Evolutionary conservation across 1,140 invertebrate species (phyloP), one percentile per base, ranked within the genome.

Genomic region (Drosophila arawakana): DNA sequence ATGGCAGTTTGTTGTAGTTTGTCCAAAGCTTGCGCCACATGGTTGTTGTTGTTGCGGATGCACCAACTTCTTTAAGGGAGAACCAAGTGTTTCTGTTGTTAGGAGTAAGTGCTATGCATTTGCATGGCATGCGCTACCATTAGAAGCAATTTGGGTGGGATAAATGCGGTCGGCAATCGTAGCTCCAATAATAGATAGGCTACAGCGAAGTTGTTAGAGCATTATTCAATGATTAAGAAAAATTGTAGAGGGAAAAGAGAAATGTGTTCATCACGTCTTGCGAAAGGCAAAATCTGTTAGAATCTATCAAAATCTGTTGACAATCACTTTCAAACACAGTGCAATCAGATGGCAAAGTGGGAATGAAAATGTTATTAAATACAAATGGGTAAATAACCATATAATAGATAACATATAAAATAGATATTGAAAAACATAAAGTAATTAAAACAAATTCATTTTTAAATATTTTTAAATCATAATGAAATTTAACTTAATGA

Each of bases 1-100:
- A 89, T 89, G 80, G 83, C 84, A 89, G 83, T 88, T 89, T 78
- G 80, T 76, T 89, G 84, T 69, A 88, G 84, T 88, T 89, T 83
- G 83, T 88, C 80, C 60, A 70, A 55, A 78, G 77, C 68, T 69
- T 86, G 79, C 82, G 79, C 83, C 82, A 85, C 67, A 76, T 78
- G 62, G 25, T 18, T 18, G 66, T 70, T 76, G 62, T 68, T 66
- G 73, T 65, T 67, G 3, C 6, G 46, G 6, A 59, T 44, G 73
- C 61, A 67, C 39, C 49, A 43, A 66, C 72, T 78, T 65, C 47
- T 50, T 47, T 37, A 89, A 83, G 83, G 84, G 80, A 80, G 76
- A 82, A 75, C 74, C 80, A 83, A 86, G 83, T 88, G 75, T 81
- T 85, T 44, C 71, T 63, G 83, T 72, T 82, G 75, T 71, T 76